Evolutionary conservation across 2,113 vertebrate genomes (phyloP), one percentile per base, ranked within the genome.

Genomic region (Otus sunia): DNA sequence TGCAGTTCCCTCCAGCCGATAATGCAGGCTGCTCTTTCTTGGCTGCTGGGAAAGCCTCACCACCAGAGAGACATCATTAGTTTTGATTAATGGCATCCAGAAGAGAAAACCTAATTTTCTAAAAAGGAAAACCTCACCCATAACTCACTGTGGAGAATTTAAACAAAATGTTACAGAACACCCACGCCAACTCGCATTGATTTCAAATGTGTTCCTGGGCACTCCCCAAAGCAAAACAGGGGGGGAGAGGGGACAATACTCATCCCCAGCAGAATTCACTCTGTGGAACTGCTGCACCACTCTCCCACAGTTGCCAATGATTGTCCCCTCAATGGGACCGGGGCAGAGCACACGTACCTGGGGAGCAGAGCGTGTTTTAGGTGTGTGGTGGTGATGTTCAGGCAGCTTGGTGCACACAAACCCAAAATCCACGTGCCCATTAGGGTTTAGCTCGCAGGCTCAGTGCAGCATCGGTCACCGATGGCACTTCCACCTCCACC

Each of bases 101-200:
- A 77, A 67, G 93, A 96, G 88, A 89, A 96, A 97, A 96, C 68
- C 92, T 76, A 52, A 95, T 97, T 97, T 96, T 96, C 95, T 96
- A 80, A 88, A 96, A 94, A 89, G 92, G 87, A 90, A 69, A 88
- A 73, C 62, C 72, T 86, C 88, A 66, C 78, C 80, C 93, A 91
- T 90, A 95, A 96, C 92, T 97, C 96, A 91, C 68, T 17, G 85
- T 59, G 39, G 88, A 85, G 78, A 83, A 95, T 67, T 80, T 77
- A 94, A 96, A 96, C 82, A 90, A 92, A 95, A 95, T 22, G 43
- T 94, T 96, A 96, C 68, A 87, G 93, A 86, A 36, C 60, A 50
- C 45, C 84, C 76, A 30, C 4, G 12, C 73, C 8, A 9, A 53
- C 84, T 78, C 20, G 2, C 71, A 94, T 90, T 71, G 97, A 96